phyloP scores from a whole-genome alignment of 2,113 vertebrate genomes.

The Gallinago undulata region DNA sequence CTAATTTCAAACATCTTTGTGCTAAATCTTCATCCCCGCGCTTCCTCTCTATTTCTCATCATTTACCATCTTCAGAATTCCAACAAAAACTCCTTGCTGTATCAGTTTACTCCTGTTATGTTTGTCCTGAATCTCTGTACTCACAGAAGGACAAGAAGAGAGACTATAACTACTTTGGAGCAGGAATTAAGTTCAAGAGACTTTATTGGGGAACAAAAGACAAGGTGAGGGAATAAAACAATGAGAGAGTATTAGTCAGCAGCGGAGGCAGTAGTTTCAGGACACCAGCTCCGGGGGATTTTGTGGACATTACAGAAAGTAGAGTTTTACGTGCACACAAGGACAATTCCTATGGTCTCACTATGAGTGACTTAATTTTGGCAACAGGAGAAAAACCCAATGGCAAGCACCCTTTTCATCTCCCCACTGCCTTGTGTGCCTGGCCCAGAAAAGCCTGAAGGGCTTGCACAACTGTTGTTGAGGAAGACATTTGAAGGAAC shows the following conservation, averaged over 20 bases:
- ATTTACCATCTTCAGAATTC: neutral
- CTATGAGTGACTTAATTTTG: neutral
- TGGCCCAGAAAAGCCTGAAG: neutral
- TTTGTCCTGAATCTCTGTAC: neutral
- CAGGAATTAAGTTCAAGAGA: neutral
- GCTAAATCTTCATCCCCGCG: neutral
- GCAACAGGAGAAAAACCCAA: neutral
- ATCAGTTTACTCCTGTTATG: neutral
- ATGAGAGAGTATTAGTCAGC: neutral
- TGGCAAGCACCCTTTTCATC: neutral
- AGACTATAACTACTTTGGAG: neutral
- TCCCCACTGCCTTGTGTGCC: neutral
- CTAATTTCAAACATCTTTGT: constrained; percentile 3
- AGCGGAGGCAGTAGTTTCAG: neutral
- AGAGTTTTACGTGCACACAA: neutral
- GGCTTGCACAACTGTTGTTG: neutral
- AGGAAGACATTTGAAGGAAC: neutral
- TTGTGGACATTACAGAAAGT: neutral
- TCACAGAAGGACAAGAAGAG: neutral
- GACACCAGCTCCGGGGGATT: neutral
- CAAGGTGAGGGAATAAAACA: neutral
- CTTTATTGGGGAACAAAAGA: neutral
- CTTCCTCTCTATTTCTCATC: constrained; percentile 11
- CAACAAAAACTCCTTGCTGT: neutral
- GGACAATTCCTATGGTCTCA: neutral